Evolutionary conservation across 1,140 invertebrate species (phyloP).

Genomic region (Tribolium madens): DNA sequence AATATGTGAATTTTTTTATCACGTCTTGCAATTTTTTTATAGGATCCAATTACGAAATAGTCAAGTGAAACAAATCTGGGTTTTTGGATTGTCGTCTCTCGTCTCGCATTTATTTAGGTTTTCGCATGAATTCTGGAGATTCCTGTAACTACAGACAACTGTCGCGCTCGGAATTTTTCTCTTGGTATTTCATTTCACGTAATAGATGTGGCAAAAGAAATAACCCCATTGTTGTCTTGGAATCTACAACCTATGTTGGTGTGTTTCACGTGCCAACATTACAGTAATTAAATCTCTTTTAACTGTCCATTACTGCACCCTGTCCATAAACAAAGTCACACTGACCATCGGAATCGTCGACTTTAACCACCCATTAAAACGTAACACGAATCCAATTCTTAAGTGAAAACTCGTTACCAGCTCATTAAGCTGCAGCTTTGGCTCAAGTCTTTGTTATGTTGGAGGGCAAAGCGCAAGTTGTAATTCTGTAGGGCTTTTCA

Average conservation of each 20-base stretch:
- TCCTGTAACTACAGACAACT: constrained; percentile 11
- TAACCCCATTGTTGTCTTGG: constrained; percentile 28
- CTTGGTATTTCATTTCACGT: constrained; percentile 32
- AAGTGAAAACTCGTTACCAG: constrained; percentile 27
- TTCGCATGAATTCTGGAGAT: constrained; percentile 27
- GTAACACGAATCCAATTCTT: constrained; percentile 11
- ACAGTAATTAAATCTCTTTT: constrained; percentile 16
- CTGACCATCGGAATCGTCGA: background rate
- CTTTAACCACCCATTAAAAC: background rate
- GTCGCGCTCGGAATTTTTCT: background rate
- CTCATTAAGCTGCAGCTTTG: constrained; percentile 7
- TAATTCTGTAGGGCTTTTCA: constrained; percentile 22
- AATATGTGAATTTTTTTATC: no score
- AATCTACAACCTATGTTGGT: constrained; percentile 31
- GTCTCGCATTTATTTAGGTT: constrained; percentile 10
- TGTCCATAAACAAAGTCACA: background rate
- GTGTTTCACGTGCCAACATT: constrained; percentile 12
- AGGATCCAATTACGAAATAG: background rate
- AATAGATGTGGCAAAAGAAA: constrained; percentile 30
- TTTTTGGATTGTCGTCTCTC: background rate
- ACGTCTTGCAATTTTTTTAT: background rate
- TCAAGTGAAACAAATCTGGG: constrained; percentile 5
- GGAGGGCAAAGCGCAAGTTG: constrained; percentile 14
- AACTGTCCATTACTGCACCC: constrained; percentile 6
- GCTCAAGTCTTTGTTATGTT: constrained; percentile 12